Conservation (phyloP, 2,113 vertebrate species). For the Montifringilla adamsi region DNA sequence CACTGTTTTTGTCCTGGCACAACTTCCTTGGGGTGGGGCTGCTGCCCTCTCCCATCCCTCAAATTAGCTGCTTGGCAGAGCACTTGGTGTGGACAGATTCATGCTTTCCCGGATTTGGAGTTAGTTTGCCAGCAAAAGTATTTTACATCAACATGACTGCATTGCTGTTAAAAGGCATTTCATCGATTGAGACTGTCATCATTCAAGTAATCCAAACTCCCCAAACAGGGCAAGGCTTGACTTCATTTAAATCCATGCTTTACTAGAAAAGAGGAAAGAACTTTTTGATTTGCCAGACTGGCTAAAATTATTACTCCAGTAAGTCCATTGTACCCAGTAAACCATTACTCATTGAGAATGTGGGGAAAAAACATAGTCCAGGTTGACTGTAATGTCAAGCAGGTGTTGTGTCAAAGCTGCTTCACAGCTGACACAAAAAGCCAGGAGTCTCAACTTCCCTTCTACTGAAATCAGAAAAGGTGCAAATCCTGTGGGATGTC, state of each 20-base stretch:
- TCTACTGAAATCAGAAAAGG: neutral
- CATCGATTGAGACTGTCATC: neutral
- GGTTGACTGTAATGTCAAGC: neutral
- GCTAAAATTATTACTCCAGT: neutral
- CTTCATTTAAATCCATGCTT: neutral
- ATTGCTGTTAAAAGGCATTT: neutral
- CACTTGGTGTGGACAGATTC: conserved; percentile 28
- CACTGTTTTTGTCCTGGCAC: conserved; percentile 30
- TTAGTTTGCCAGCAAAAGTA: conserved; percentile 10
- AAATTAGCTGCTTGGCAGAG: conserved; percentile 16
- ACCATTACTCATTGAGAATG: neutral
- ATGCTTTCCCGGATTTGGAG: conserved; percentile 36
- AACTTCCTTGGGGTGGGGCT: neutral
- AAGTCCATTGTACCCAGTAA: neutral
- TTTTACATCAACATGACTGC: conserved; percentile 25
- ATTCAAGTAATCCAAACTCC: neutral
- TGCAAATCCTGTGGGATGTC: neutral
- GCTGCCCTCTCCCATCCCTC: conserved; percentile 36
- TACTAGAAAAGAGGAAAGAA: neutral
- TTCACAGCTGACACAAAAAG: neutral
- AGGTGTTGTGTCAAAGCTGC: neutral
- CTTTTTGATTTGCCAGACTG: neutral
- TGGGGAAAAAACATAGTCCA: neutral
- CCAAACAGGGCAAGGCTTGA: neutral
- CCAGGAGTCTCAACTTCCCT: neutral